Conservation (phyloP, 2,888 invertebrate genomes). For the Platycnemis pennipes region DNA sequence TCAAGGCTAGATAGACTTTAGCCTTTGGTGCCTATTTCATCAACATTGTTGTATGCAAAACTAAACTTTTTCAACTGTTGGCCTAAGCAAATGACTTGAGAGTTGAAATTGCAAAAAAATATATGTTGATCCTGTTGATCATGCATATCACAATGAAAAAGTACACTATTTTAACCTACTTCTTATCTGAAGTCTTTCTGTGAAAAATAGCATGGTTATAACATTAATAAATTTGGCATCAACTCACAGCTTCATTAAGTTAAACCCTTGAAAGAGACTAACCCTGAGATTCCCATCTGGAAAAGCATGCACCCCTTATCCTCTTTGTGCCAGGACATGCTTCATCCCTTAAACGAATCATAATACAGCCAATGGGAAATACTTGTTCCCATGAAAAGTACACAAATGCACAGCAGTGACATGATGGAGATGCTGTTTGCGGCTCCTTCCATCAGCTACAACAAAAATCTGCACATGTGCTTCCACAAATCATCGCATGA, state of each 20-base stretch:
- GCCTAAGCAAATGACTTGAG: background rate
- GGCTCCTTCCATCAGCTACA: background rate
- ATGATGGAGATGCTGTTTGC: background rate
- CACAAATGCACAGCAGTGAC: conserved; percentile 7
- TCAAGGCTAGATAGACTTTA: background rate
- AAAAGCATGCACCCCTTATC: background rate
- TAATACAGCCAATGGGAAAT: background rate
- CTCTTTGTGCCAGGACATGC: conserved; percentile 12
- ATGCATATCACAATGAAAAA: conserved; percentile 43
- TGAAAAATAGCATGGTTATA: background rate
- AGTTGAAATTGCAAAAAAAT: conserved; percentile 40
- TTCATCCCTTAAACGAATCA: background rate
- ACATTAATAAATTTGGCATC: conserved; percentile 36
- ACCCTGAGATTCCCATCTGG: conserved; percentile 50
- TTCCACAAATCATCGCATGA: background rate
- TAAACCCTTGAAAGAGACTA: conserved; percentile 36
- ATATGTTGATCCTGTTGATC: conserved; percentile 28
- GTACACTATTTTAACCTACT: background rate
- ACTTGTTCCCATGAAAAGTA: conserved; percentile 2
- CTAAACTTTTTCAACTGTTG: conserved; percentile 33
- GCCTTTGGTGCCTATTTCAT: background rate
- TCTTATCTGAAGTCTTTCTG: background rate
- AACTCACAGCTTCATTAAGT: conserved; percentile 7
- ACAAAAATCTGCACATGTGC: conserved; percentile 34
- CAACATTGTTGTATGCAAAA: conserved; percentile 25